Base-by-base conservation (phyloP, 2,113 vertebrate species). In the Sapajus apella region DNA sequence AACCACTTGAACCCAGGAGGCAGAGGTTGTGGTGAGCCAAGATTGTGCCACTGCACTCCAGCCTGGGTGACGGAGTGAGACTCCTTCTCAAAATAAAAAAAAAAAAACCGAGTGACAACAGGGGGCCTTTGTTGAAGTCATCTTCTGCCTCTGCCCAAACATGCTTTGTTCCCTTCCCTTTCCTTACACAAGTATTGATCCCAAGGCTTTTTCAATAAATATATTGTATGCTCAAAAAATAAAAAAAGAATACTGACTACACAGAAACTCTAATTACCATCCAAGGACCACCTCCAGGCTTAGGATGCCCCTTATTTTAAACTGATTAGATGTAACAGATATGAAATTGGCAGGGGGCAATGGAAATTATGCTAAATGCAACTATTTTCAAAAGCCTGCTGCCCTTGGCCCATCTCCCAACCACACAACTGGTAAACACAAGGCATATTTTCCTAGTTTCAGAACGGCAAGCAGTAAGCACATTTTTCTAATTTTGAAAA, bases 401-500 rank as follows among this genome's bases (percentile, higher is more conserved):
- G 81, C 73, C 77, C 92, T 87, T 95, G 92, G 97, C 92, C 90
- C 68, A 77, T 89, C 77, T 95, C 96, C 95, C 73, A 43, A 82
- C 84, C 58, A 61, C 87, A 96, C 72, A 83, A 94, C 23, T 90
- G 81, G 97, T 97, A 94, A 97, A 93, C 90, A 94, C 32, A n/a
- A 90, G 87, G 82, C 94, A 83, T 97, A 96, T 95, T 97, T 96
- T 96, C 86, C 95, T 91, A 83, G 85, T 97, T 96, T 94, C 94
- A 35, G 61, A 96, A 97, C 88, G 76, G 43, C 20, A 76, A 79
- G 92, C 94, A 58, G 43, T 95, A 94, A 97, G 94, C 88, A 97
- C 68, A 97, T 97, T 97, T 97, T 97, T 92, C 92, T 91, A 92
- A 97, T 97, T 97, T 97, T 76, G 93, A 86, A 95, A 95, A 95